Evolutionary conservation across 1,140 invertebrate genomes (phyloP), one percentile per base, ranked within the genome.

Genomic region (Tetragonula clypearis): DNA sequence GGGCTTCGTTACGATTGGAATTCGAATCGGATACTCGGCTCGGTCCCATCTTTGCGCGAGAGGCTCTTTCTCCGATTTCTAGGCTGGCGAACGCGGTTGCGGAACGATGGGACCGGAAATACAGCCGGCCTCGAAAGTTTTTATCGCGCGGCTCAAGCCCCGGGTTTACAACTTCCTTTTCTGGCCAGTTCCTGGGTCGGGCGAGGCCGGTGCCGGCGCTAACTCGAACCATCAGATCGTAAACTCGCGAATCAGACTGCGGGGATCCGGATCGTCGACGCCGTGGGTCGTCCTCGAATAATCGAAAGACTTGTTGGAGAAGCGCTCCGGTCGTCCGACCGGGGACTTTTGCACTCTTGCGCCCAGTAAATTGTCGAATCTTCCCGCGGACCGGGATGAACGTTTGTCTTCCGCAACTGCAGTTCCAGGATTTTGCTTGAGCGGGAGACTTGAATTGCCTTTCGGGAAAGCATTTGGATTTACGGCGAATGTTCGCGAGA

Each of bases 201-300:
- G 8, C 35, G 56, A n/a, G 53, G 72, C 35, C 21, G 15, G 35
- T 49, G 66, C 26, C 58, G 58, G 77, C 11, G 79, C 73, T 41
- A 78, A 65, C 78, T 76, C 73, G 81, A 58, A 55, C 56, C 82
- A 79, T 76, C 53, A 74, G 83, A 90, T 90, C 88, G 88, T 90
- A 87, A 90, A 87, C 86, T 87, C 82, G 82, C 82, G 88, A 89
- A 89, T 87, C 88, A 87, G 88, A 90, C 89, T 82, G 82, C 81
- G 30, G 69, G 55, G 82, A 81, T 80, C 69, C 78, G 79, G 82
- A 89, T 89, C 82, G 65, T 89, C 86, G 69, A 86, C 56, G 49
- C 15, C 72, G n/a, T 58, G 56, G 49, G 30, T 82, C 79, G 79
- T 79, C 87, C 62, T 65, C 62, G 55, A 83, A 87, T 86, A 86